phyloP scores from a whole-genome alignment of 1,140 invertebrate species.

The Aphelinus atriplicis region DNA sequence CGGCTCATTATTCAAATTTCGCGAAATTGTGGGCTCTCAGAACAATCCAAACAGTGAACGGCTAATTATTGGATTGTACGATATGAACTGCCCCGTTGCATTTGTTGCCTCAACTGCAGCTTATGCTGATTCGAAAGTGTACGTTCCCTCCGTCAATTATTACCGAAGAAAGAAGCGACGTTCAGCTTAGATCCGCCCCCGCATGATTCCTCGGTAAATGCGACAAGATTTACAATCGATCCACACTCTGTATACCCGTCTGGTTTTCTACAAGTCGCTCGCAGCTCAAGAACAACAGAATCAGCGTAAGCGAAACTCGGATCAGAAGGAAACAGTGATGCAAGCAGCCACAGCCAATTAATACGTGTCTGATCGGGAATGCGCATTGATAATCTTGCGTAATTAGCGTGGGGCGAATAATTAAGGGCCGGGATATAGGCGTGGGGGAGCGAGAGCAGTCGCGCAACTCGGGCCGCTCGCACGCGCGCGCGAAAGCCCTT shows the following conservation, averaged over 20 bases:
- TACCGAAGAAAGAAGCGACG: not conserved
- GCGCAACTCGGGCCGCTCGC: too few species aligned
- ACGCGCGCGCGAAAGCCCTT: not conserved
- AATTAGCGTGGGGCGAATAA: slow-evolving; percentile 33
- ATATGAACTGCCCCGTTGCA: slow-evolving; percentile 38
- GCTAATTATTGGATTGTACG: slow-evolving; percentile 51
- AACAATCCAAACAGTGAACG: slow-evolving; percentile 57
- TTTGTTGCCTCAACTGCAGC: slow-evolving; percentile 21
- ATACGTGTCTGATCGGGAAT: too few species aligned
- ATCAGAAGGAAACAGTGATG: too few species aligned
- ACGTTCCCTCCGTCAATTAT: not conserved
- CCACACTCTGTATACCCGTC: too few species aligned
- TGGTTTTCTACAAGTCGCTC: too few species aligned
- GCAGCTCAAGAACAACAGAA: too few species aligned
- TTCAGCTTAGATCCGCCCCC: not conserved
- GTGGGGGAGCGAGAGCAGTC: too few species aligned
- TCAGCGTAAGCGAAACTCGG: too few species aligned
- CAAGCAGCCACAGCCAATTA: too few species aligned
- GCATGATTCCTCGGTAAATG: too few species aligned
- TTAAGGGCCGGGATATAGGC: not conserved
- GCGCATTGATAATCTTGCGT: not conserved
- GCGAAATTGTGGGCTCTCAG: slow-evolving; percentile 47
- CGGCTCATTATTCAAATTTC: slow-evolving; percentile 54
- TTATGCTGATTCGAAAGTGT: slow-evolving; percentile 44
- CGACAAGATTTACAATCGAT: too few species aligned